phyloP scores from a whole-genome alignment of 2,113 vertebrate species.

The Channa argus region DNA sequence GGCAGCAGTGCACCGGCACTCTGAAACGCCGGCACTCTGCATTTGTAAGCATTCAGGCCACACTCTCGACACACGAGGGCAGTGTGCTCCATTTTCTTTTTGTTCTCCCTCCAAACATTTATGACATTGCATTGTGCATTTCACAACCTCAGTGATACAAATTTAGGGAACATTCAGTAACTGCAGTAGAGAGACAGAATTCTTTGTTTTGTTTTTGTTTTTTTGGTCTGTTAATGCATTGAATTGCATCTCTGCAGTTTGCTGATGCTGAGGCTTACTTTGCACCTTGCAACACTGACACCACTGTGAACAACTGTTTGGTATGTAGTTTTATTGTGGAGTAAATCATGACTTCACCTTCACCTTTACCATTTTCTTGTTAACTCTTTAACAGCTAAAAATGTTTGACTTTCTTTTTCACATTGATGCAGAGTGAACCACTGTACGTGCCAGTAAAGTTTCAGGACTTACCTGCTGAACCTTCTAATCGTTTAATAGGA shows the following conservation, averaged over 20 bases:
- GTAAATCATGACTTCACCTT: neutral
- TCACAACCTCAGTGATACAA: neutral
- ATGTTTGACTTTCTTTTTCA: conserved; percentile 34
- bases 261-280: conserved; percentile 93
- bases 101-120: neutral
- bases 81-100: neutral
- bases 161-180: neutral
- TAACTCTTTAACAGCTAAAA: neutral
- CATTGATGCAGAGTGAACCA: conserved; percentile 90
- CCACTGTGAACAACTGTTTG: conserved; percentile 88
- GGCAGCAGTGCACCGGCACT: conserved; percentile 91
- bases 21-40: conserved; percentile 86
- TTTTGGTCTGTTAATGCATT: neutral
- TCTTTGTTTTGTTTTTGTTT: neutral
- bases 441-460: conserved; percentile 97
- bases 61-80: neutral
- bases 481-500: conserved; percentile 74
- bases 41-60: conserved; percentile 86
- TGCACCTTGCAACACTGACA: conserved; percentile 89
- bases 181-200: neutral
- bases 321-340: conserved; percentile 79
- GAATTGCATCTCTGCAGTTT: conserved; percentile 82
- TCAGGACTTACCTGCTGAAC: conserved; percentile 90
- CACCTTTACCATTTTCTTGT: neutral
- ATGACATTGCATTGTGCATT: neutral